Evolutionary conservation across 1,140 invertebrate genomes (phyloP).

Genomic region (Drosophila lacertosa): DNA sequence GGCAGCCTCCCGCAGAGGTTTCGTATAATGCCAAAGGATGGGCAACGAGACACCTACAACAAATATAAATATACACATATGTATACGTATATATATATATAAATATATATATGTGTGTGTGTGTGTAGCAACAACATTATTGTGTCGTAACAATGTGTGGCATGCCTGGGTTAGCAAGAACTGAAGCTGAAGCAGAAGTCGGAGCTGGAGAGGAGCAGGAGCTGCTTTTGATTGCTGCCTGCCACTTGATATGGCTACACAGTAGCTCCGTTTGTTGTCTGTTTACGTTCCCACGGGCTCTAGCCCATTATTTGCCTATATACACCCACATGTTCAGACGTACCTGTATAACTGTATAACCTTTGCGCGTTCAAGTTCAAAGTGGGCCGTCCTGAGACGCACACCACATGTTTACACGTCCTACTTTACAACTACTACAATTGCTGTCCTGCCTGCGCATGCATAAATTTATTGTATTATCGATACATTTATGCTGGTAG

Average conservation of each 20-base stretch:
- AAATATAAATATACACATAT: background rate
- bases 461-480: constrained; percentile 51
- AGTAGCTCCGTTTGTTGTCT: constrained; percentile 26
- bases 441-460: background rate
- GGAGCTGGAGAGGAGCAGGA: constrained; percentile 5
- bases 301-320: constrained; percentile 54
- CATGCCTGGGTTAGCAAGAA: constrained; percentile 22
- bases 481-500: constrained; percentile 20
- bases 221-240: constrained; percentile 58
- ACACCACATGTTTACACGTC: constrained; percentile 35
- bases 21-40: constrained; percentile 18
- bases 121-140: constrained; percentile 52
- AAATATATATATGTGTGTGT: background rate
- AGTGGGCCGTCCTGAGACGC: constrained; percentile 21
- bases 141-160: constrained; percentile 51
- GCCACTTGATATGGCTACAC: constrained; percentile 57
- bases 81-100: too few species aligned
- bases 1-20: constrained; percentile 49
- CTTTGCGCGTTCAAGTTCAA: constrained; percentile 38
- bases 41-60: constrained; percentile 12
- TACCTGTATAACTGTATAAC: background rate
- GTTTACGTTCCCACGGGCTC: constrained; percentile 52
- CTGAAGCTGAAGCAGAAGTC: background rate
- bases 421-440: background rate
- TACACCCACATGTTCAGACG: background rate